Evolutionary conservation across 2,797 vertebrate genomes (phyloP), one percentile per base, ranked within the genome.

Genomic region (Apogon hyalosoma): DNA sequence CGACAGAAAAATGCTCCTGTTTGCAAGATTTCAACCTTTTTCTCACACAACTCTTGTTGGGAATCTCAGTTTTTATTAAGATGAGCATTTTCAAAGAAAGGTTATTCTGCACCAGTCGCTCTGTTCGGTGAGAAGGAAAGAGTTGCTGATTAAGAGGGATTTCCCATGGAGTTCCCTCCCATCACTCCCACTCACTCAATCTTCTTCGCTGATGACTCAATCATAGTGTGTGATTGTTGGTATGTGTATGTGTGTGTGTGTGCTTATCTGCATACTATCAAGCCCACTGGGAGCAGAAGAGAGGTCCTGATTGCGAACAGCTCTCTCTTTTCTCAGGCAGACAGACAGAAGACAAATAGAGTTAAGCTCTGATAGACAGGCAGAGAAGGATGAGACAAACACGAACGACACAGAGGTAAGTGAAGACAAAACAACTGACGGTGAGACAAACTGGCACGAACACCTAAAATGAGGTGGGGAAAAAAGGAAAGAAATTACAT

Each of bases 151-250:
- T 65, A 62, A 60, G 54, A 77, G 78, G 86, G 83, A 80, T 87
- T 88, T 90, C 84, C 81, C 80, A 79, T 2, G 75, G 84, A 89
- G 84, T 85, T 86, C 73, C 80, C 77, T 85, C 68, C 72, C 69
- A 59, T 85, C 62, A 83, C 78, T 77, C 77, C 75, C 57, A 80
- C 84, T 84, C 75, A 55, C 50, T 56, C 51, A 64, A 79, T 72
- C 42, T 59, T 60, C 54, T 46, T 57, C n/a, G 61, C 63, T 74
- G 80, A 88, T 87, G 85, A 89, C 81, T 84, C 73, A 86, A 86
- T 81, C 69, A 60, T 61, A 43, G 66, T 82, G 63, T 67, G 68
- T 76, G 73, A 81, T 75, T 66, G 61, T 82, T 45, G 55, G 49
- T 68, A 1, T 62, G 57, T 42, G 31, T 43, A 16, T 21, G 50